Evolutionary conservation across 1,140 invertebrate genomes (phyloP).

Genomic region (Physella acuta): DNA sequence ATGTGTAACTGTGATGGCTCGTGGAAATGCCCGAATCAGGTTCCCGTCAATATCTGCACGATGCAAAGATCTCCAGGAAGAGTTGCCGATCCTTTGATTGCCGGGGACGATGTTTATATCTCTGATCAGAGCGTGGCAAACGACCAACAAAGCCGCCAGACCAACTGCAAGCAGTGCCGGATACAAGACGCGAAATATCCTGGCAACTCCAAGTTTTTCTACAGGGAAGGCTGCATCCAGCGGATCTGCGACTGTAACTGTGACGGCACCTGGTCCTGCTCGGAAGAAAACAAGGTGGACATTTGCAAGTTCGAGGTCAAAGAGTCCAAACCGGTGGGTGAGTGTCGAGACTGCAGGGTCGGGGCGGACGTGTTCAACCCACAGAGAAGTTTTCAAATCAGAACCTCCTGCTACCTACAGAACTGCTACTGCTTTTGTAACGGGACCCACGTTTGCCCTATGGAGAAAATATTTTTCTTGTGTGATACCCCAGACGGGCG

Average conservation of each 20-base stretch:
- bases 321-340: conserved; percentile 15
- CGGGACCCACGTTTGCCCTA: conserved; percentile 37
- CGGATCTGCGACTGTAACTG: conserved; percentile 33
- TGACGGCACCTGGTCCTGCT: conserved; percentile 31
- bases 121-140: background rate
- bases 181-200: conserved; percentile 25
- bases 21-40: conserved; percentile 34
- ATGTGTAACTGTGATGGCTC: conserved; percentile 36
- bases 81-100: background rate
- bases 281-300: conserved; percentile 23
- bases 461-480: conserved; percentile 33
- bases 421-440: conserved; percentile 45
- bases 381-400: conserved; percentile 30
- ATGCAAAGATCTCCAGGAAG: background rate
- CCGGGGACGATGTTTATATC: background rate
- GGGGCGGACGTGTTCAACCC: conserved; percentile 27
- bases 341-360: conserved; percentile 29
- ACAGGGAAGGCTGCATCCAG: conserved; percentile 29
- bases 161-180: conserved; percentile 24
- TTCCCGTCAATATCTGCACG: conserved; percentile 23
- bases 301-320: conserved; percentile 17
- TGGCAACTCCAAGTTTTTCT: conserved; percentile 25
- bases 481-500: background rate
- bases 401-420: conserved; percentile 32
- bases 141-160: background rate